Base-by-base conservation (phyloP, 2,797 vertebrate genomes). In the Acrossocheilus wenchowensis region DNA sequence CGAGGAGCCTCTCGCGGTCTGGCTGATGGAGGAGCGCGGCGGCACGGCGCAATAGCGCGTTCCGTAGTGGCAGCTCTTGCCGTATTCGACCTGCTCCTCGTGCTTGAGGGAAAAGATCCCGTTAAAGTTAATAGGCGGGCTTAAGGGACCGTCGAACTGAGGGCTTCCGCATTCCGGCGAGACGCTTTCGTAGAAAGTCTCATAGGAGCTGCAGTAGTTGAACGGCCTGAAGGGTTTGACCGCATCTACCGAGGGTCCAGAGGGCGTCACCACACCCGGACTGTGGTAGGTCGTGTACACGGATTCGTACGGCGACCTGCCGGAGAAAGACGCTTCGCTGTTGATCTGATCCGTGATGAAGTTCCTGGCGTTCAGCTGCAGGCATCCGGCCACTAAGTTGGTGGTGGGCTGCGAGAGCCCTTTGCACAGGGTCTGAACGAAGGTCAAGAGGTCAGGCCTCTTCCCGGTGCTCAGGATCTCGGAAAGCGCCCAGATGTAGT, bases 21-120 rank as follows among this genome's bases (percentile, higher is more conserved):
- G 97, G 94, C 95, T 94, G 93, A 96, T 94, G 93, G 96, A 94
- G 94, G 94, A 94, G 93, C 96, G 96, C 92, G 95, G 93, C 91
- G 96, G 96, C 94, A 96, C 95, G 88, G 97, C 95, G 95, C 96
- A 97, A 94, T 96, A 97, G 94, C 96, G 96, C 95, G 97, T 96
- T 91, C 96, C 95, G 2, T 97, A 97, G 96, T 97, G 97, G 93
- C 97, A 98, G 95, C 97, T 97, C 95, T 97, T 97, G 89, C 94
- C 96, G 91, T 96, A 97, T 92, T 97, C 97, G 93, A 95, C 94
- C 92, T 95, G 94, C 90, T 97, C 97, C 95, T 98, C 97, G 93
- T 97, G 97, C 94, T 98, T 98, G 90, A 98, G 96, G 93, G 97
- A 97, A 96, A 98, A 98, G 93, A 98, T 97, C 92, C 97, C 97